A percentile compares a stretch with the other conserved stretches of the same genome.
phyloP scores from a whole-genome alignment of 2,113 vertebrate species.

The Cebidichthys violaceus region DNA sequence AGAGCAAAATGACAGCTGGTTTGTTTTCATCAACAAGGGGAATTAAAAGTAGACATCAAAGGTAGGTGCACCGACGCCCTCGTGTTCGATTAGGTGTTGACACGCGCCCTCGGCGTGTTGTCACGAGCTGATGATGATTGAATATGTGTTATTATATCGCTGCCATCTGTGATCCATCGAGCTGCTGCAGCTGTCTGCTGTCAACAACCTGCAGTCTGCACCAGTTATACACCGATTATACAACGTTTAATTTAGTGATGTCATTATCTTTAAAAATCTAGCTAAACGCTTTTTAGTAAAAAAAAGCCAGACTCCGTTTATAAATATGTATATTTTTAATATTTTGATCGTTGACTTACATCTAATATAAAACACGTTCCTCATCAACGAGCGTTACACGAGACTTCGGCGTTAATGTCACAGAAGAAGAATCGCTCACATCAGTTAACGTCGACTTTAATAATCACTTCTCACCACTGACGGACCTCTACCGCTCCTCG shows the following conservation, averaged over 20 bases:
- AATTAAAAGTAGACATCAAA: conserved; percentile 49
- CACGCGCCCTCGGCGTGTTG: fast-evolving
- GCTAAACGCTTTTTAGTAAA: not conserved
- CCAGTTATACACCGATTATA: too few relatives aligned
- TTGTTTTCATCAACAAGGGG: conserved; percentile 72
- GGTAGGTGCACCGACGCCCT: conserved; percentile 49
- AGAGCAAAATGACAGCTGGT: conserved; percentile 72
- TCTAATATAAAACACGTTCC: not conserved
- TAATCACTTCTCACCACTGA: too few relatives aligned
- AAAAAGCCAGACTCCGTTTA: conserved; percentile 1
- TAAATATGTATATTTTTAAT: not conserved
- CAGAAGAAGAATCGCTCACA: fast-evolving
- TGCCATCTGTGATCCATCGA: conserved; percentile 41
- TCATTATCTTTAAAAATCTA: not conserved
- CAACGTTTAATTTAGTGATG: not conserved
- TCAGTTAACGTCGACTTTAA: too few relatives aligned
- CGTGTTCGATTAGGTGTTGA: fast-evolving
- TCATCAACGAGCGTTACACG: not conserved
- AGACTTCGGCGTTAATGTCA: not conserved
- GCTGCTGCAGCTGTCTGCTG: too few relatives aligned
- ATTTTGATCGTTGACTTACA: not conserved
- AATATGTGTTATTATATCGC: not conserved
- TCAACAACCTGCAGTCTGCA: conserved; percentile 3
- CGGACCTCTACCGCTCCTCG: too few relatives aligned
- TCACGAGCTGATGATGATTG: not conserved